Percentiles rank a stretch among this genome's conserved stretches.
These are phyloP conservation scores for Leptodactylus fuscus DNA, from an alignment of 2,113 vertebrate genomes.

Conservation along the genomic window DNA sequence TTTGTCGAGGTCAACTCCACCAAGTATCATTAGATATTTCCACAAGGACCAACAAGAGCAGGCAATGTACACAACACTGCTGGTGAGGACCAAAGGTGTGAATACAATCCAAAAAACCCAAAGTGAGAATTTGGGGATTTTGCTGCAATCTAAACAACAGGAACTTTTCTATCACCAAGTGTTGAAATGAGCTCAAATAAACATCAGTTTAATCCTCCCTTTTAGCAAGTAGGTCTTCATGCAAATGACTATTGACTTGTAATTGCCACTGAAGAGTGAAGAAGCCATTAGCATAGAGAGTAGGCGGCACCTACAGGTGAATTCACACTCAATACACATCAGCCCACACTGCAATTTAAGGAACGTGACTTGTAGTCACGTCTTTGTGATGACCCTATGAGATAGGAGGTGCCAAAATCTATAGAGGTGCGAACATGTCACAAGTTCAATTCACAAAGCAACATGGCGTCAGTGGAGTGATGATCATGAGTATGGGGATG, in stretches of 20 bases:
- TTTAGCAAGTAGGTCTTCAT: not conserved
- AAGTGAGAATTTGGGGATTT: not conserved
- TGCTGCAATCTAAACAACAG: not conserved
- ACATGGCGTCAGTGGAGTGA: too few species aligned
- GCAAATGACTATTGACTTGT: conserved; percentile 11
- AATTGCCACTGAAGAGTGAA: not conserved
- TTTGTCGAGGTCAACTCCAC: not conserved
- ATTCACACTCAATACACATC: not conserved
- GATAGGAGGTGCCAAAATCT: too few species aligned
- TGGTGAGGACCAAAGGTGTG: not conserved
- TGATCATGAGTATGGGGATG: too few species aligned
- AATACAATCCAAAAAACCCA: not conserved
- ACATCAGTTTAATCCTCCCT: not conserved
- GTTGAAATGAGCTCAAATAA: not conserved
- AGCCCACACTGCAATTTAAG: not conserved
- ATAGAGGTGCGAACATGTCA: too few species aligned
- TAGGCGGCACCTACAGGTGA: not conserved
- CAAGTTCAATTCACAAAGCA: too few species aligned
- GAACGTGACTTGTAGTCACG: not conserved
- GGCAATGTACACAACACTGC: not conserved
- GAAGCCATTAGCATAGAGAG: conserved; percentile 1
- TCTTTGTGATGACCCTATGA: too few species aligned
- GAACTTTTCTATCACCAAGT: too few species aligned
- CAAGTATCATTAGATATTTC: not conserved
- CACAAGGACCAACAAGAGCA: not conserved